Conservation (phyloP, 2,113 vertebrate genomes). For the Menidia beryllina region DNA sequence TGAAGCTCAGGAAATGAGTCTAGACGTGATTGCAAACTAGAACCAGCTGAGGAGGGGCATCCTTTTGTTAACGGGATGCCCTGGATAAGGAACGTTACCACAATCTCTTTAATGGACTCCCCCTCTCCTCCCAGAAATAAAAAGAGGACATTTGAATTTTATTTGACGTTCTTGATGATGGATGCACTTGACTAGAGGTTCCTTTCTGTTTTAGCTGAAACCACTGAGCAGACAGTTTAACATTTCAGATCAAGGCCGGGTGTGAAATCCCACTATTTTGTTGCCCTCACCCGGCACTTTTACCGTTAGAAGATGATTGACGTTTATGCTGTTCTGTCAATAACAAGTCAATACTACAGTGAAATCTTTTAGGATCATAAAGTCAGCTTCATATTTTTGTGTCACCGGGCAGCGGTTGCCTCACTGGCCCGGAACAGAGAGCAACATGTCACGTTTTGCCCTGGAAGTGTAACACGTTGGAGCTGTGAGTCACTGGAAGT, state of each 20-base stretch:
- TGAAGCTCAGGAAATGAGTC: constrained; percentile 14
- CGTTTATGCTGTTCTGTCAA: no score
- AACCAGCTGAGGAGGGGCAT: constrained; percentile 4
- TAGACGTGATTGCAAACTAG: background rate
- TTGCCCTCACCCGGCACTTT: no score
- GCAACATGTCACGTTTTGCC: background rate
- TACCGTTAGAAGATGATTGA: no score
- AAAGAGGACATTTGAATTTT: background rate
- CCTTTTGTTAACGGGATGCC: background rate
- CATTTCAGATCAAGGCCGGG: background rate
- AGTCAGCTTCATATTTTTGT: no score
- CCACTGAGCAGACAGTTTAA: background rate
- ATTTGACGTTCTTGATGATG: background rate
- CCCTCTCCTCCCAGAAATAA: no score
- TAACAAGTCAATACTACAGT: no score
- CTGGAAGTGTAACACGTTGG: background rate
- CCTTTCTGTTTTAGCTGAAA: background rate
- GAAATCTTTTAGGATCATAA: no score
- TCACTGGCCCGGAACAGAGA: no score
- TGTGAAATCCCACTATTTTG: no score
- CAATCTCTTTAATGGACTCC: background rate
- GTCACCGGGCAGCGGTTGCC: no score
- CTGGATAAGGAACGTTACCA: background rate
- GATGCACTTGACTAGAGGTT: background rate
- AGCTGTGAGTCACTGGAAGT: background rate